Percentiles rank a stretch among this genome's conserved stretches.
These are phyloP conservation scores for Acestrorhynchus altus DNA, from an alignment of 2,797 vertebrate species.

Conservation along the genomic window DNA sequence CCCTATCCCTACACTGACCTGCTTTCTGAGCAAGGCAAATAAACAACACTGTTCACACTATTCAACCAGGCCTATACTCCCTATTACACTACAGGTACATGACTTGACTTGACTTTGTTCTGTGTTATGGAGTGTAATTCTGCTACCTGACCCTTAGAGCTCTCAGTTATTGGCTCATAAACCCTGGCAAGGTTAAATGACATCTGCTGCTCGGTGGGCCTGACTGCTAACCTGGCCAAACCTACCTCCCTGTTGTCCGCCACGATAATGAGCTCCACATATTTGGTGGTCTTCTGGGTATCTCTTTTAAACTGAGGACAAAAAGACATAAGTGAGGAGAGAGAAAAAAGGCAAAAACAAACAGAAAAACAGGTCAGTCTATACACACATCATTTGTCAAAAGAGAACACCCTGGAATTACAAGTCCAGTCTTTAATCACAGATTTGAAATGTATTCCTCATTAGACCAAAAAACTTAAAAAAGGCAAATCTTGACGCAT, in stretches of 20 bases:
- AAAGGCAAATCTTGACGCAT: not conserved
- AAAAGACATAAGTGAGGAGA: not conserved
- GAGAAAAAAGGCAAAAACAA: not conserved
- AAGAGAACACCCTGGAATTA: not conserved
- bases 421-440: not conserved
- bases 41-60: constrained; percentile 22
- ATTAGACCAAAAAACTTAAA: constrained; percentile 2
- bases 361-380: not conserved
- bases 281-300: constrained; percentile 89
- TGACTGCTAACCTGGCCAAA: constrained; percentile 20
- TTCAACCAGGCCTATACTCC: constrained; percentile 3
- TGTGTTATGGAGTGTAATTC: constrained; percentile 16
- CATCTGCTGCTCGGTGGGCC: constrained; percentile 21
- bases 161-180: constrained; percentile 11
- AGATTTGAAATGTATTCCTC: not conserved
- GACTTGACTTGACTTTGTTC: not conserved
- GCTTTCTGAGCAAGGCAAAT: constrained; percentile 39
- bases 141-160: constrained; percentile 4
- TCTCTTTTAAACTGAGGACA: constrained; percentile 88
- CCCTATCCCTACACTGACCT: constrained; percentile 52
- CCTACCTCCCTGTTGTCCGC: constrained; percentile 97
- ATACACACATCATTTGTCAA: not conserved
- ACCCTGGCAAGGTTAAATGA: not conserved
- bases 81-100: not conserved
- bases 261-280: constrained; percentile 97